phyloP scores from a whole-genome alignment of 2,797 vertebrate genomes.

The Catharus ustulatus region DNA sequence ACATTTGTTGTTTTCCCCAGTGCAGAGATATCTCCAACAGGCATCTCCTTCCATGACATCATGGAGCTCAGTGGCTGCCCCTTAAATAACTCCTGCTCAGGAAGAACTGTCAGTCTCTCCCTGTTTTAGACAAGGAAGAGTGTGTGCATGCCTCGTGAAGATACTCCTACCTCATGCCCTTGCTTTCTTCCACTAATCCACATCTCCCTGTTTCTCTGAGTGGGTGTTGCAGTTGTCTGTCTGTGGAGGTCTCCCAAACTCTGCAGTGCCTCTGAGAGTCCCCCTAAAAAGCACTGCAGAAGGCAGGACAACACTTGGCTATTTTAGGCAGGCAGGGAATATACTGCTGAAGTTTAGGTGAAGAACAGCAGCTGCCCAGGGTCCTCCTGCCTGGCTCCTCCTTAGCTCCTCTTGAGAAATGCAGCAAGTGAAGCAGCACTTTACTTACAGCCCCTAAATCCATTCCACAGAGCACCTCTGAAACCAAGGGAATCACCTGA shows the following conservation, averaged over 20 bases:
- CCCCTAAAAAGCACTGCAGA: background rate
- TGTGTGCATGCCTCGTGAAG: background rate
- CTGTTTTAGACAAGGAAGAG: background rate
- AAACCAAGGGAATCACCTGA: background rate
- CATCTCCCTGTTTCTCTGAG: constrained; percentile 25
- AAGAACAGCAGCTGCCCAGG: background rate
- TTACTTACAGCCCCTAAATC: background rate
- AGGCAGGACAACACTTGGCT: background rate
- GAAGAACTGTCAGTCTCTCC: background rate
- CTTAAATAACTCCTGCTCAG: background rate
- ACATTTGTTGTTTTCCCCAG: background rate
- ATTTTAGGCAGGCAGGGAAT: background rate
- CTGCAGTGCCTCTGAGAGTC: background rate
- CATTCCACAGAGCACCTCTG: background rate
- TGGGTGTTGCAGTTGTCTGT: constrained; percentile 26
- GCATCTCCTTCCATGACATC: background rate
- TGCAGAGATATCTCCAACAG: background rate
- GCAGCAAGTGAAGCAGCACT: background rate
- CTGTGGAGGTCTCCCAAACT: background rate
- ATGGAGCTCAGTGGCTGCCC: background rate
- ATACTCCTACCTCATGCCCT: background rate
- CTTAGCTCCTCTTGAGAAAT: background rate
- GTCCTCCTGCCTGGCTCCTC: background rate
- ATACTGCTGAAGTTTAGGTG: background rate
- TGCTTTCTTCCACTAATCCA: constrained; percentile 41